Conservation (phyloP, 2,113 vertebrate species). For the Rhodinocichla rosea region DNA sequence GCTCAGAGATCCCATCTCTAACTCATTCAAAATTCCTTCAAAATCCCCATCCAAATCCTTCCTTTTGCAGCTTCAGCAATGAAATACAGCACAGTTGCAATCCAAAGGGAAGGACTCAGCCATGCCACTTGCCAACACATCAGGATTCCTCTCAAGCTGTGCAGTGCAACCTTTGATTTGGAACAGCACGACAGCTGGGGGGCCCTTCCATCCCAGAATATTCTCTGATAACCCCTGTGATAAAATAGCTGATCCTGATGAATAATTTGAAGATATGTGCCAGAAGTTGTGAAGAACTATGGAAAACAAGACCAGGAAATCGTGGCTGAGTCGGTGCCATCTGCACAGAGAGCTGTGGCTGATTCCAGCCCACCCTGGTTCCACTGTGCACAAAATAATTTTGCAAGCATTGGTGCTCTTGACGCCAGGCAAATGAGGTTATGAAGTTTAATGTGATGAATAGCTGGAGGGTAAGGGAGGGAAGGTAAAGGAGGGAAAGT, state of each 20-base stretch:
- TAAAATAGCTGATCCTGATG: background rate
- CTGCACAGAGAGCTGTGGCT: background rate
- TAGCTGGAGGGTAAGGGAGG: background rate
- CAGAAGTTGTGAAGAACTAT: background rate
- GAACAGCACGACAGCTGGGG: background rate
- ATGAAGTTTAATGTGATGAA: background rate
- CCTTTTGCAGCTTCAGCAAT: background rate
- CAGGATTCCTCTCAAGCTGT: background rate
- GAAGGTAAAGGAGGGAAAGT: background rate
- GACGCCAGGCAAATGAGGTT: background rate
- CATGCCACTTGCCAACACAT: background rate
- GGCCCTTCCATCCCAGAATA: background rate
- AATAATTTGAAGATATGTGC: background rate
- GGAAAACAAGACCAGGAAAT: background rate
- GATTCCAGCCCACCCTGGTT: background rate
- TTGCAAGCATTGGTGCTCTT: background rate
- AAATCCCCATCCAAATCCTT: background rate
- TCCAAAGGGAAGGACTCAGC: background rate
- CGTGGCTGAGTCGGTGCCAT: background rate
- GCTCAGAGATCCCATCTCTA: background rate
- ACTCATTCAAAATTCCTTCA: background rate
- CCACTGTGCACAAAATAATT: background rate
- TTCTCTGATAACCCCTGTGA: background rate
- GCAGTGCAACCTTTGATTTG: background rate
- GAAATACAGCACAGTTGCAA: background rate